Evolutionary conservation across 2,888 invertebrate species (phyloP), one percentile per base, ranked within the genome.

Genomic region (Pseudococcus viburni): DNA sequence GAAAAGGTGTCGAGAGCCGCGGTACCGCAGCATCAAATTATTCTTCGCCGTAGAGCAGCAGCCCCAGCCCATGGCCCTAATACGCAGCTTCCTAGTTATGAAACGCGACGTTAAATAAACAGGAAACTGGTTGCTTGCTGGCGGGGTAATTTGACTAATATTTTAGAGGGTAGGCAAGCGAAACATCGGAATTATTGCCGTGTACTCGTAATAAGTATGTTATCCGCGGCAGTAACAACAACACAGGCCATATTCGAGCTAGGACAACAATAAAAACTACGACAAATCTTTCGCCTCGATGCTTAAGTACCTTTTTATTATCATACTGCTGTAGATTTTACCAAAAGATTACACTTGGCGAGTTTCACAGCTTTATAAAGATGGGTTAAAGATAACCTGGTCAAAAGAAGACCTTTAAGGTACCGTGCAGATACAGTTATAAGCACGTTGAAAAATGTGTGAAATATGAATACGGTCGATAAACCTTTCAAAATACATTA

Each of bases 401-500:
- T 59, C 59, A 59, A 59, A 59, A 59, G 59, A 59, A 59, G 0
- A 59, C 19, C 59, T 19, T 19, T 11, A 22, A 7, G 26, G 17
- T 12, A 5, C 15, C 51, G 15, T 51, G 4, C 1, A 0, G 15
- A 15, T 15, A 12, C 17, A 51, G 51, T 33, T 26, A 73, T 33
- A 73, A 7, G 80, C 7, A 39, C 39, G 9, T 8, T 8, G n/a
- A 42, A 17, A 80, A 80, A n/a, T 80, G 80, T 80, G 68, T 73
- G 68, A 73, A 73, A 73, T 73, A 73, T 73, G 68, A 73, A 73
- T 73, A 73, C 42, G 80, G 19, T 80, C 80, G 80, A 80, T 80
- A 80, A 80, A 80, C 80, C 80, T 80, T 80, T 80, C 80, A 80
- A 80, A 80, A 80, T 80, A 80, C 22, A 19, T 73, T 73, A 80